Percentiles rank a stretch among this genome's conserved stretches.
Evolutionary conservation across 2,888 invertebrate genomes (phyloP).

Genomic region (Meteorus cinctellus): DNA sequence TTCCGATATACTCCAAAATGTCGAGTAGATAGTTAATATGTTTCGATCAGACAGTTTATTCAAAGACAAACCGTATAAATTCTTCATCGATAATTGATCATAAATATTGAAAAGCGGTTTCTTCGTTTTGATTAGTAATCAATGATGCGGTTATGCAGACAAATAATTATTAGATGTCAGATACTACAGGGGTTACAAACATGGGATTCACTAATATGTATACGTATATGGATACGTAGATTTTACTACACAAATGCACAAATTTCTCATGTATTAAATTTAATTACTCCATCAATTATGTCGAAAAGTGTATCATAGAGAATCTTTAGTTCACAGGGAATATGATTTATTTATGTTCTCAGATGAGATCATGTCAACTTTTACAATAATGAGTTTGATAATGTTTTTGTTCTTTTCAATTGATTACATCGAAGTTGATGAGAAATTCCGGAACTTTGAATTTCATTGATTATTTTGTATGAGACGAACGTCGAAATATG

Average conservation of each 20-base stretch:
- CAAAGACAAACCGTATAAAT: no score
- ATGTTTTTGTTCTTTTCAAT: background rate
- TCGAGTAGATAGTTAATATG: background rate
- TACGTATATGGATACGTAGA: background rate
- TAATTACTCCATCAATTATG: background rate
- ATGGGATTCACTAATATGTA: background rate
- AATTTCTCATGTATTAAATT: background rate
- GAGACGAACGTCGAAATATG: background rate
- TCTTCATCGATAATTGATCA: background rate
- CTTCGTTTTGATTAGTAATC: background rate
- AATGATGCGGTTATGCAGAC: background rate
- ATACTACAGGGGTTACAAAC: background rate
- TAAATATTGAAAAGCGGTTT: background rate
- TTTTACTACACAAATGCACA: background rate
- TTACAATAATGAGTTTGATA: background rate
- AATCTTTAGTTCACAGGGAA: background rate
- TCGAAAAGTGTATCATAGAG: background rate
- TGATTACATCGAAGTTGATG: conserved; percentile 13
- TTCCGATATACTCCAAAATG: background rate
- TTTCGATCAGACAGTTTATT: background rate
- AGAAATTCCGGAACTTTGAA: background rate
- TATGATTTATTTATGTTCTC: background rate
- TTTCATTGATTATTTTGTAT: background rate
- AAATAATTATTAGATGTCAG: background rate
- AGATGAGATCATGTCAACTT: background rate